Base-by-base conservation (phyloP, 2,113 vertebrate species). In the Glaucomys volans region DNA sequence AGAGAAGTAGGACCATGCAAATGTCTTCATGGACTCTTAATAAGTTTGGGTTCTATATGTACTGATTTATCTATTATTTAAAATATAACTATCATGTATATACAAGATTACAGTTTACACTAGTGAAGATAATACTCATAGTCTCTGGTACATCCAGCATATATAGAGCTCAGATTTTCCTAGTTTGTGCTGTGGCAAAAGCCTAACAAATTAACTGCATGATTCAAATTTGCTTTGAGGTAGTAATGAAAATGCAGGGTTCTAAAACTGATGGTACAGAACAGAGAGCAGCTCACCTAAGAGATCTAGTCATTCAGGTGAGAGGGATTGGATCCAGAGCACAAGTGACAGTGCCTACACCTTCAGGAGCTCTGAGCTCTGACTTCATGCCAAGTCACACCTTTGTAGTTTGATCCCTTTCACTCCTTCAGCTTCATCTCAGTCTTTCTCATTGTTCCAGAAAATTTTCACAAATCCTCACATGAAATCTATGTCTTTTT, bases 371-470 rank as follows among this genome's bases (percentile, higher is more conserved):
- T 64, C 10, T 59, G 2, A 66, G 32, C 2, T 72, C 24, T 0
- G 20, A 32, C 32, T 37, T 80, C n/a, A n/a, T 1, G 9, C 22
- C 9, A 75, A 75, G 35, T 64, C 37, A 71, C 3, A 37, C 0
- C 4, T 3, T 72, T 67, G 35, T 2, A 9, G 13, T 22, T 35
- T 44, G 24, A 35, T 12, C 24, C 3, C 13, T 3, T 66, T 0
- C 9, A 57, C 13, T 32, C 59, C 7, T 52, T 18, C 10, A 44
- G 30, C 0, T 14, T 83, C 47, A 26, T 59, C 26, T 72, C 18
- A 3, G 8, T 18, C 3, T 8, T 59, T 90, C 14, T 20, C 18
- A 37, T 74, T 91, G 18, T 14, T 67, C 40, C n/a, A n/a, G 11
- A 91, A 47, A 92, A 79, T 59, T 6, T 83, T n/a, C 26, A 52